These are phyloP conservation scores for Octodon degus DNA, from an alignment of 2,113 vertebrate species.

Conservation along the genomic window DNA sequence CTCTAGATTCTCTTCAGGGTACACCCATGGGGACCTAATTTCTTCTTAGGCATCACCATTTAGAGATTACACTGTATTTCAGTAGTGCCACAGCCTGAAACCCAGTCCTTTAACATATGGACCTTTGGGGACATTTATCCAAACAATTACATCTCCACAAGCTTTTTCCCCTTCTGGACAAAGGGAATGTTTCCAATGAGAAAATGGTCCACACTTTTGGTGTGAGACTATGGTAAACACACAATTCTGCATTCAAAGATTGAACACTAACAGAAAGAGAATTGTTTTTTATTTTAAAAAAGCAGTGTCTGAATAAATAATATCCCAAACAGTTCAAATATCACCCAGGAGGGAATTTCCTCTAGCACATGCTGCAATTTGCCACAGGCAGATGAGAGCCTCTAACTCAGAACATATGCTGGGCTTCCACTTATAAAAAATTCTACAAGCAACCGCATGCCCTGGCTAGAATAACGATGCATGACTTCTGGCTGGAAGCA, in stretches of 20 bases:
- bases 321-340: constrained; percentile 56
- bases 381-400: constrained; percentile 61
- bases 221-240: background rate
- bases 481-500: constrained; percentile 47
- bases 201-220: background rate
- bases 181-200: constrained; percentile 30
- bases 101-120: background rate
- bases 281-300: background rate
- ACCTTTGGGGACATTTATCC: background rate
- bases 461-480: constrained; percentile 16
- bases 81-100: background rate
- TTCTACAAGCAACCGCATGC: constrained; percentile 45
- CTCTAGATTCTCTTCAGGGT: background rate
- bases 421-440: constrained; percentile 52
- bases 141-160: background rate
- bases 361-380: constrained; percentile 16
- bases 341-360: constrained; percentile 49
- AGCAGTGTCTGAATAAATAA: constrained; percentile 7
- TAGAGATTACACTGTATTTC: background rate
- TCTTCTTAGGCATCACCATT: background rate
- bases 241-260: background rate
- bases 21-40: background rate
- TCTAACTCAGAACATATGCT: constrained; percentile 65
- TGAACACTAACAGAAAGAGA: background rate
- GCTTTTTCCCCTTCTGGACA: background rate